Base-by-base conservation (phyloP, 1,140 invertebrate genomes). In the Campoletis sonorensis region DNA sequence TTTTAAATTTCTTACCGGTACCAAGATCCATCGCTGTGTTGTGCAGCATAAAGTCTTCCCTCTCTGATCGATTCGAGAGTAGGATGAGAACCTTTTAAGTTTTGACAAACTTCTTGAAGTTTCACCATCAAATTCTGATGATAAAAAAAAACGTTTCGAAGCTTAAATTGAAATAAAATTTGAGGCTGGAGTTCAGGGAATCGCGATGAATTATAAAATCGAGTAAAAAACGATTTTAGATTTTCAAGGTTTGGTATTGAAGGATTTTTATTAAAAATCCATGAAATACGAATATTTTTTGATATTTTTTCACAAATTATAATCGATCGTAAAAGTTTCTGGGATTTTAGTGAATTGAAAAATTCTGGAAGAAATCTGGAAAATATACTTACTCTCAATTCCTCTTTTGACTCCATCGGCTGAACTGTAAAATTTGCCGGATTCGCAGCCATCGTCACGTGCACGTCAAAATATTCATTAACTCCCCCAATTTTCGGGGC, bases 361-460 rank as follows among this genome's bases (percentile, higher is more conserved):
- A n/a, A 33, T 33, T 33, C 7, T 33, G 30, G 7, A 33, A 33
- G 2, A 2, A 7, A 7, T 33, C 30, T n/a, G 15, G 15, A 64
- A 78, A 45, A 70, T 51, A 82, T 73, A 68, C 81, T 83, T 80
- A 91, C 91, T 64, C 85, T 54, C 11, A 90, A 79, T 27, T 77
- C 27, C 0, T 1, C 1, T n/a, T 78, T 73, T 18, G 82, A 79
- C 13, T 84, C 73, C 18, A 84, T 81, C 0, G 91, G 90, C 75
- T 92, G 91, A 2, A 93, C 88, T 13, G 91, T 90, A 79, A 95
- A 95, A 88, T 94, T 93, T 83, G 92, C 91, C 0, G 94, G 94
- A 90, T 93, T 94, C 1, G 94, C 93, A 8, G 93, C 93, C 90
- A 94, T 92, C 26, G 93, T 92, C 21, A 94, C 90, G 83, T 93